Evolutionary conservation across 64 coral and sea anemone species (phyloP).

Genomic region (Anthopleura sola): DNA sequence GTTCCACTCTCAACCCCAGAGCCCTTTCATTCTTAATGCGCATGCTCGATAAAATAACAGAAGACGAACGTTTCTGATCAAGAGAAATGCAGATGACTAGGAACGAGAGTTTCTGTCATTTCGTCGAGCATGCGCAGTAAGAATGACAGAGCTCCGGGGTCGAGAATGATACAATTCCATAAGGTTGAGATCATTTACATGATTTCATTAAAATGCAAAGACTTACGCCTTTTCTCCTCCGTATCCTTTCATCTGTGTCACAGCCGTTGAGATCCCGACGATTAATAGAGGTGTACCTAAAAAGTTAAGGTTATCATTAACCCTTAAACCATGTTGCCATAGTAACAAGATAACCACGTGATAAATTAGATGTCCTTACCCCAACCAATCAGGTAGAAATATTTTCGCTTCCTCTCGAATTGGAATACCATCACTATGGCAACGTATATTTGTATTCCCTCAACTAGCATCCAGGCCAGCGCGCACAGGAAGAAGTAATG

Average conservation of each 20-base stretch:
- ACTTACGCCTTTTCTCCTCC: slow-evolving; percentile 55
- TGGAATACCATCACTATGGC: slow-evolving; percentile 56
- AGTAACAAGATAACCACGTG: not conserved
- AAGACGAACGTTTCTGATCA: too few relatives aligned
- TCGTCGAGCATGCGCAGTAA: too few relatives aligned
- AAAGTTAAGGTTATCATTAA: not conserved
- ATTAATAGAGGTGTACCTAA: slow-evolving; percentile 37
- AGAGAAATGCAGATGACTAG: too few relatives aligned
- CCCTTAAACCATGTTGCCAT: not conserved
- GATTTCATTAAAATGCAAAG: too few relatives aligned
- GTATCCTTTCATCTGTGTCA: slow-evolving; percentile 43
- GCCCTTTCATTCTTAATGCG: too few relatives aligned
- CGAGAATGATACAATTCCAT: too few relatives aligned
- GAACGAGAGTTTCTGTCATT: too few relatives aligned
- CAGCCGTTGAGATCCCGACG: slow-evolving; percentile 29
- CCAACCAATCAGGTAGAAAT: slow-evolving; percentile 67
- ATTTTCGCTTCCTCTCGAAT: slow-evolving; percentile 25
- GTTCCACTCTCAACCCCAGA: too few relatives aligned
- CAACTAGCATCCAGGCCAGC: slow-evolving; percentile 58
- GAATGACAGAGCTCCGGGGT: too few relatives aligned
- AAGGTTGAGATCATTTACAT: too few relatives aligned
- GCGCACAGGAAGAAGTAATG: slow-evolving; percentile 61
- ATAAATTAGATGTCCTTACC: slow-evolving; percentile 27
- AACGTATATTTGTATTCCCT: slow-evolving; percentile 59
- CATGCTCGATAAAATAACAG: too few relatives aligned